Evolutionary conservation across 1,140 invertebrate genomes (phyloP).

Genomic region (Papilio xuthus): DNA sequence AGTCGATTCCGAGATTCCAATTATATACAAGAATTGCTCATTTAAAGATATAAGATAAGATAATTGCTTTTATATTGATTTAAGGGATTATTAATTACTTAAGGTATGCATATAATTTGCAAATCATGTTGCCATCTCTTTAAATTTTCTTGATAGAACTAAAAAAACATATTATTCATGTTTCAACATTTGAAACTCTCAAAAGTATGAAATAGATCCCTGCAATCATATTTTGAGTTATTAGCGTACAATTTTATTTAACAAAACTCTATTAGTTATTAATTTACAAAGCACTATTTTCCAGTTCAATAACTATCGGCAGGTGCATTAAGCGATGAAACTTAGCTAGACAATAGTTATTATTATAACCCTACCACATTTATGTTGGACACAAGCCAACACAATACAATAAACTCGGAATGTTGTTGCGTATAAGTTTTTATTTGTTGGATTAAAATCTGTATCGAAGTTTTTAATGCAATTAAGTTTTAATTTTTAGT

Average conservation of each 20-base stretch:
- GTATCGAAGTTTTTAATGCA: not conserved
- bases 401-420: slow-evolving; percentile 30
- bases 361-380: slow-evolving; percentile 21
- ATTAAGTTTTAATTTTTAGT: not conserved
- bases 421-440: slow-evolving; percentile 15
- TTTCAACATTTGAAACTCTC: no score
- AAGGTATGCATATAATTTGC: no score
- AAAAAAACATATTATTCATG: no score
- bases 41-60: no score
- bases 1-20: no score
- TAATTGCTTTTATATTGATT: no score
- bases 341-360: slow-evolving; percentile 35
- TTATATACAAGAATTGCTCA: no score
- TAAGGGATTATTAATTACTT: no score
- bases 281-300: slow-evolving; percentile 2
- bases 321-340: slow-evolving; percentile 34
- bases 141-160: no score
- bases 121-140: no score
- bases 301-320: slow-evolving; percentile 31
- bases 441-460: slow-evolving; percentile 4
- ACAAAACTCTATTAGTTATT: not conserved
- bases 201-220: not conserved
- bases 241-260: not conserved
- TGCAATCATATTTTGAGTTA: not conserved
- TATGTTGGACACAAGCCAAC: slow-evolving; percentile 33